phyloP scores from a whole-genome alignment of 2,113 vertebrate species.

The Mola mola region DNA sequence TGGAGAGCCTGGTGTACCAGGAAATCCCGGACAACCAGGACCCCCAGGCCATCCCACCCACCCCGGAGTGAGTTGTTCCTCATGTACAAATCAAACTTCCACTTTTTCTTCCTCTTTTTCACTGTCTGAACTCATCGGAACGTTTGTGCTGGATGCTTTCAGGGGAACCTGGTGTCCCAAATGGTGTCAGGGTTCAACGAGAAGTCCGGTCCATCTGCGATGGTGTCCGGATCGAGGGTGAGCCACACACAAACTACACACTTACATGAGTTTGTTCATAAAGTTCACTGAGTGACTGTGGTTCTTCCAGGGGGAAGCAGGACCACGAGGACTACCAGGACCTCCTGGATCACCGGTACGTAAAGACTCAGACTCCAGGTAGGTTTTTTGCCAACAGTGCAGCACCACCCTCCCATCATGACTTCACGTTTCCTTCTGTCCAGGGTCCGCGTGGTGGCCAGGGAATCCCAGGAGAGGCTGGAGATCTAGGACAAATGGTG shows the following conservation, averaged over 20 bases:
- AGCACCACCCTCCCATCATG: not conserved
- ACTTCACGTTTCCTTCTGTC: not conserved
- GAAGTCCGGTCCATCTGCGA: slow-evolving; percentile 83
- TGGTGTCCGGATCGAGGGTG: slow-evolving; percentile 90
- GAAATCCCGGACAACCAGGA: slow-evolving; percentile 91
- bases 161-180: slow-evolving; percentile 86
- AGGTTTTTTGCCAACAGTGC: no score
- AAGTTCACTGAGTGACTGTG: not conserved
- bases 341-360: slow-evolving; percentile 85
- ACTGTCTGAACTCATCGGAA: not conserved
- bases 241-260: slow-evolving; percentile 49
- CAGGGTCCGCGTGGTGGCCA: slow-evolving; percentile 89
- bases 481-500: slow-evolving; percentile 93
- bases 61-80: slow-evolving; percentile 81
- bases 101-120: not conserved
- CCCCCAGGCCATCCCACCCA: slow-evolving; percentile 86
- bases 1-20: slow-evolving; percentile 95
- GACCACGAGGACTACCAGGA: slow-evolving; percentile 91
- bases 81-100: not conserved
- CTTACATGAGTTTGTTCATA: not conserved
- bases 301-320: slow-evolving; percentile 88
- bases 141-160: not conserved
- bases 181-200: slow-evolving; percentile 92
- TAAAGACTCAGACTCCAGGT: slow-evolving; percentile 15
- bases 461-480: slow-evolving; percentile 90